Evolutionary conservation across 2,888 invertebrate genomes (phyloP).

Genomic region (Nephrotoma guestfalica): DNA sequence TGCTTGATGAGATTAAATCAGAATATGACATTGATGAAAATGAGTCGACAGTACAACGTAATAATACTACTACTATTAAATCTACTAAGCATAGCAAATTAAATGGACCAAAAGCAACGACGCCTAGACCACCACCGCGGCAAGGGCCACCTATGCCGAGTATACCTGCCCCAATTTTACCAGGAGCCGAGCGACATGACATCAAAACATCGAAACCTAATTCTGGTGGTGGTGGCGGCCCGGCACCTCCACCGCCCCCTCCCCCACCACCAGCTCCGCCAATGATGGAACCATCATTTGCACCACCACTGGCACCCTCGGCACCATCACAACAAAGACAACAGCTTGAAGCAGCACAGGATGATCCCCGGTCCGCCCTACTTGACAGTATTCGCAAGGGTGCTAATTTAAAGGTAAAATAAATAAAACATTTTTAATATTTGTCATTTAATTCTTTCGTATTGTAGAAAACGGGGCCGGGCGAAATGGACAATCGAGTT

Average conservation of each 20-base stretch:
- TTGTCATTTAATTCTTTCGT: not conserved
- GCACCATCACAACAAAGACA: conserved; percentile 23
- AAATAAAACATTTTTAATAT: not conserved
- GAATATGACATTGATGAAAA: not conserved
- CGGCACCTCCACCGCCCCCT: conserved; percentile 33
- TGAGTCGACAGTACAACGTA: not conserved
- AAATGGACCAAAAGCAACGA: not conserved
- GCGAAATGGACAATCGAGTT: not conserved
- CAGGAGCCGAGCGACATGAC: not conserved
- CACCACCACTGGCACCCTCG: conserved; percentile 28
- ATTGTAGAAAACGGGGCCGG: not conserved
- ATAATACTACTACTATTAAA: not conserved
- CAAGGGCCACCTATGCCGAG: conserved; percentile 22
- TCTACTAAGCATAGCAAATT: not conserved
- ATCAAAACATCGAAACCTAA: not conserved
- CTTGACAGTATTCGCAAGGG: conserved; percentile 78
- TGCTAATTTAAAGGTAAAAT: conserved; percentile 52
- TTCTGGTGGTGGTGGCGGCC: conserved; percentile 23
- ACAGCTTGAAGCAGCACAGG: conserved; percentile 11
- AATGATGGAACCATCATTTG: conserved; percentile 13
- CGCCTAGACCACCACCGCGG: conserved; percentile 29
- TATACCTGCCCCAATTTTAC: not conserved
- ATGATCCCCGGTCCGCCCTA: conserved; percentile 52
- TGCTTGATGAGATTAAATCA: not conserved
- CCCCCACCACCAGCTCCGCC: conserved; percentile 24